Evolutionary conservation across 1,140 invertebrate genomes (phyloP), one percentile per base, ranked within the genome.

Genomic region (Drosophila elegans): DNA sequence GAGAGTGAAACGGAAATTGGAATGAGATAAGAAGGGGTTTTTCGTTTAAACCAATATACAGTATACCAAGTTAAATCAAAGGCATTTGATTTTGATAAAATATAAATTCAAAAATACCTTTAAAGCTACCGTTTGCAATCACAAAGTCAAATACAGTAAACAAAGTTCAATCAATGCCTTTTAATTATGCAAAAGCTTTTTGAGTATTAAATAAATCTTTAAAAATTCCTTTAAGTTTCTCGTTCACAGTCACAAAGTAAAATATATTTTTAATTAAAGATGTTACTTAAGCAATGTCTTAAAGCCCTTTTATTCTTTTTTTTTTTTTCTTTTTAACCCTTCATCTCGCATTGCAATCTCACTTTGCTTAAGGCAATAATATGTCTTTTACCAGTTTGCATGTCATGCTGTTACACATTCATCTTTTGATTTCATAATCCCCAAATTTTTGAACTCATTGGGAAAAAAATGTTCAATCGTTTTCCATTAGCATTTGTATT

Each of bases 401-500:
- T 16, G 16, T 11, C 13, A 4, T 6, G 10, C n/a, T 42, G n/a
- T 21, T 39, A 39, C 56, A 38, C 10, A 29, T 21, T 41, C 9
- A 57, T 13, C 13, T 59, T 44, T 57, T 34, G 12, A 27, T 34
- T 34, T 41, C 36, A 56, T 46, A 48, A 39, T 45, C 34, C 55
- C 12, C 6, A 11, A 4, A 21, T 32, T 67, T 71, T 38, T 25
- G 6, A 45, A 38, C 16, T 54, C 39, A 42, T 32, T 38, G 13
- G 2, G 10, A 1, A 5, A 16, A 60, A 29, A 6, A 54, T 46
- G n/a, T 66, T 45, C 66, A 48, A 69, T 68, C 55, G 34, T 68
- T 68, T 27, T 27, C 11, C 63, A 71, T 71, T 68, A 68, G 60
- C 54, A 53, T 45, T 25, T 68, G 52, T 39, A 69, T 69, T 68